Evolutionary conservation across 2,888 invertebrate genomes (phyloP).

Genomic region (Incurvaria masculella): DNA sequence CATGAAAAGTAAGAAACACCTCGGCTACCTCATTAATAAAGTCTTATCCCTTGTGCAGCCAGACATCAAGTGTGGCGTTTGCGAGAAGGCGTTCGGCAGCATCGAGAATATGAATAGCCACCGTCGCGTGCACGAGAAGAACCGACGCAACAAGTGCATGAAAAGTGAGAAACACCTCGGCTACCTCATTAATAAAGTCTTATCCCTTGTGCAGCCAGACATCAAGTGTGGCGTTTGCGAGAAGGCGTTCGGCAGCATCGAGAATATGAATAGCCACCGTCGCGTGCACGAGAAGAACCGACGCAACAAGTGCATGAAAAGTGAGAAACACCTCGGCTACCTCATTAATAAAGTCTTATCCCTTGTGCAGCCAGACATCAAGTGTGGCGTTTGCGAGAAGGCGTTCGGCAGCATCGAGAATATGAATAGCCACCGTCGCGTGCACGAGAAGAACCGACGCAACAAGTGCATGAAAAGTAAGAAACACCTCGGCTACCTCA

Average conservation of each 20-base stretch:
- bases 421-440: slow-evolving; percentile 30
- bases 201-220: slow-evolving; percentile 39
- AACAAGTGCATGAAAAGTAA: slow-evolving; percentile 42
- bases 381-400: slow-evolving; percentile 37
- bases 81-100: slow-evolving; percentile 49
- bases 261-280: slow-evolving; percentile 58
- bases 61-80: slow-evolving; percentile 45
- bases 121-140: slow-evolving; percentile 56
- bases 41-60: slow-evolving; percentile 31
- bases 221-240: slow-evolving; percentile 46
- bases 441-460: slow-evolving; percentile 28
- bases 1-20: slow-evolving; percentile 41
- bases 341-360: slow-evolving; percentile 14
- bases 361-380: slow-evolving; percentile 17
- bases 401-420: slow-evolving; percentile 34
- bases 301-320: slow-evolving; percentile 58
- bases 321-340: slow-evolving; percentile 63
- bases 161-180: slow-evolving; percentile 63
- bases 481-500: slow-evolving; percentile 38
- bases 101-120: slow-evolving; percentile 61
- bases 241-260: slow-evolving; percentile 51
- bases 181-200: slow-evolving; percentile 27
- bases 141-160: slow-evolving; percentile 58
- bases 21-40: slow-evolving; percentile 35
- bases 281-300: slow-evolving; percentile 58